Base-by-base conservation (phyloP, 1,140 invertebrate genomes). In the Chrysopa pallens region DNA sequence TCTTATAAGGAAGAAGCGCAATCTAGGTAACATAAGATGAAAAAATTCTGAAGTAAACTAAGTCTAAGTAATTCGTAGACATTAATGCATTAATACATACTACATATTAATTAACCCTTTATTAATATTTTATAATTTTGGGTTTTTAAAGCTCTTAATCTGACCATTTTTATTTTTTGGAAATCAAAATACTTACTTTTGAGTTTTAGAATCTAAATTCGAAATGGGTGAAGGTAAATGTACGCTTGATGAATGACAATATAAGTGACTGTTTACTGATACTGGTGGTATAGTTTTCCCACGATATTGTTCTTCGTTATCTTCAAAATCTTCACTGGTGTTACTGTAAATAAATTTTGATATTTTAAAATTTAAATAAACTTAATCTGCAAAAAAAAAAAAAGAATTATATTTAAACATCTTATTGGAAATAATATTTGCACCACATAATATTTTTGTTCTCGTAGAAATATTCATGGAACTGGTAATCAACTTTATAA, bases 191-290 rank as follows among this genome's bases (percentile, higher is more conserved):
- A 57, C 53, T 57, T 57, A 74, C 71, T 73, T 74, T 66, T 74
- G 72, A 46, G 67, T 70, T 61, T 73, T 74, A 43, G 67, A 59
- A 49, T 72, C 70, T 63, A 45, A 57, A 63, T 39, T 61, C 58
- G 46, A 68, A 61, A 45, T 62, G 52, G 69, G 59, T 35, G 62
- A 58, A 46, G 70, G 64, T 40, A 73, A 56, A 58, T 69, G 64
- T 36, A 74, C 50, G 42, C 58, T 67, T 23, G 68, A 70, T 36
- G 61, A 57, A 57, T 66, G 62, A 52, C 65, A 69, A 50, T 76
- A 68, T 5, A 81, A 57, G 58, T 80, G 77, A 48, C 72, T 71
- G 55, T 80, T 80, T 11, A 74, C 74, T 42, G 74, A 65, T 31
- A 78, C 64, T 17, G 74, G 76, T 43, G 74, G 66, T 39, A 66